These are phyloP conservation scores for Leptura quadrifasciata DNA, from an alignment of 2,888 invertebrate species.

Conservation along the genomic window DNA sequence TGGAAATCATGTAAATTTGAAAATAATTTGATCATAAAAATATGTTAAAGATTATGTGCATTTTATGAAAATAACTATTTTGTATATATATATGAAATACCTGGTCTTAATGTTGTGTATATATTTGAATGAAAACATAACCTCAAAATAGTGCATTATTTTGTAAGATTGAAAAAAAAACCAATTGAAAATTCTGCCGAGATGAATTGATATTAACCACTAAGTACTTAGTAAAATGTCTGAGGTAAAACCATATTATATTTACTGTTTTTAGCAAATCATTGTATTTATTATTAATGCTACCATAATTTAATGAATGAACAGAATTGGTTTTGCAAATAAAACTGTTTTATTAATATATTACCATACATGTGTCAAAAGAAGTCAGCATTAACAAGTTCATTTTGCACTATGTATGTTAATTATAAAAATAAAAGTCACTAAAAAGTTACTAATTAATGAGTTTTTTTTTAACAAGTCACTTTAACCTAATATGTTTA, in stretches of 20 bases:
- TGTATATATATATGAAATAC: slow-evolving; percentile 48
- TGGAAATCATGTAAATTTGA: background rate
- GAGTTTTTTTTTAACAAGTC: slow-evolving; percentile 12
- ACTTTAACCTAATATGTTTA: background rate
- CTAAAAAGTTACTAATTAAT: slow-evolving; percentile 37
- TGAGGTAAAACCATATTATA: slow-evolving; percentile 42
- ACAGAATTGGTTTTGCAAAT: slow-evolving; percentile 38
- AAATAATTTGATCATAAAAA: slow-evolving; percentile 39
- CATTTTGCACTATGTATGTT: slow-evolving; percentile 56
- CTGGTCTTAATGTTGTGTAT: slow-evolving; percentile 55
- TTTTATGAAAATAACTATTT: slow-evolving; percentile 46
- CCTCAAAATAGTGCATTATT: slow-evolving; percentile 54
- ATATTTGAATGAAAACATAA: slow-evolving; percentile 52
- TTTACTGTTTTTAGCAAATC: slow-evolving; percentile 42
- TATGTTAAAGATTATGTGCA: slow-evolving; percentile 42
- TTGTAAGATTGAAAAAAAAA: slow-evolving; percentile 49
- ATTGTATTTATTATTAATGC: slow-evolving; percentile 39
- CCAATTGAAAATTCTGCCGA: slow-evolving; percentile 40
- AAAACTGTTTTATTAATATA: slow-evolving; percentile 38
- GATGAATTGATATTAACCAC: slow-evolving; percentile 47
- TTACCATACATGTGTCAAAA: slow-evolving; percentile 52
- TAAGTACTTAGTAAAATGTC: slow-evolving; percentile 47
- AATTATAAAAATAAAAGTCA: slow-evolving; percentile 55
- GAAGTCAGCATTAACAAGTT: slow-evolving; percentile 40
- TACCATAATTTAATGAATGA: slow-evolving; percentile 39